Evolutionary conservation across 92 coral and sea anemone species (phyloP).

Genomic region (Epizoanthus scotinus): DNA sequence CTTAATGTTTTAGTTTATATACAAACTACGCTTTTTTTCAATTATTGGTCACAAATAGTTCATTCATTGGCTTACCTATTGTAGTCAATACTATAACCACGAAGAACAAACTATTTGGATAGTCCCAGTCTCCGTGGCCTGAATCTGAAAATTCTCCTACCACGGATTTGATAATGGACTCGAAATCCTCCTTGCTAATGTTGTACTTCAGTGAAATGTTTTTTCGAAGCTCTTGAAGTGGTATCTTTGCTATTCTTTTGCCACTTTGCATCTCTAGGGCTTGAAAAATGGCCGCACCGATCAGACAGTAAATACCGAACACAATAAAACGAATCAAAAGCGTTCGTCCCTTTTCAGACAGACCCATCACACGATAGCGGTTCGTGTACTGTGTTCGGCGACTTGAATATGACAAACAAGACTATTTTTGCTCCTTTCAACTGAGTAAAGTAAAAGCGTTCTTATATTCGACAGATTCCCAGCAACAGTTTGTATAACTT

Average conservation of each 20-base stretch:
- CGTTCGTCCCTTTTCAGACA: constrained; percentile 1
- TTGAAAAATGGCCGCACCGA: constrained; percentile 28
- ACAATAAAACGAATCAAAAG: constrained; percentile 13
- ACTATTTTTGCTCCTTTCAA: neutral
- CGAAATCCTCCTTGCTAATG: constrained; percentile 12
- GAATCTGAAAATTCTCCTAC: neutral
- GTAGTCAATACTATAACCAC: constrained; percentile 23
- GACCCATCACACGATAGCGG: neutral
- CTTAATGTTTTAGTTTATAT: too few species aligned
- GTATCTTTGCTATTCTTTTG: neutral
- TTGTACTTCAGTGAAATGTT: constrained; percentile 6
- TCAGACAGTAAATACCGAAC: constrained; percentile 23
- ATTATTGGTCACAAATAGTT: neutral
- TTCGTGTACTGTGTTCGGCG: neutral
- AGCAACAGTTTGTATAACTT: too few species aligned
- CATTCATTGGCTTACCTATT: neutral
- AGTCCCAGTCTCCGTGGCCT: constrained; percentile 21
- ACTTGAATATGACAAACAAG: neutral
- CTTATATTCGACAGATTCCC: too few species aligned
- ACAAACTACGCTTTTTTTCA: too few species aligned
- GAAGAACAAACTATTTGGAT: constrained; percentile 31
- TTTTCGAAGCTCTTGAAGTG: constrained; percentile 4
- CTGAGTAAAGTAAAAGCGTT: too few species aligned
- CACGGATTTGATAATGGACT: constrained; percentile 7
- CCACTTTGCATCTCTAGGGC: neutral